Base-by-base conservation (phyloP, 2,113 vertebrate species). In the Thinocorus orbignyianus region DNA sequence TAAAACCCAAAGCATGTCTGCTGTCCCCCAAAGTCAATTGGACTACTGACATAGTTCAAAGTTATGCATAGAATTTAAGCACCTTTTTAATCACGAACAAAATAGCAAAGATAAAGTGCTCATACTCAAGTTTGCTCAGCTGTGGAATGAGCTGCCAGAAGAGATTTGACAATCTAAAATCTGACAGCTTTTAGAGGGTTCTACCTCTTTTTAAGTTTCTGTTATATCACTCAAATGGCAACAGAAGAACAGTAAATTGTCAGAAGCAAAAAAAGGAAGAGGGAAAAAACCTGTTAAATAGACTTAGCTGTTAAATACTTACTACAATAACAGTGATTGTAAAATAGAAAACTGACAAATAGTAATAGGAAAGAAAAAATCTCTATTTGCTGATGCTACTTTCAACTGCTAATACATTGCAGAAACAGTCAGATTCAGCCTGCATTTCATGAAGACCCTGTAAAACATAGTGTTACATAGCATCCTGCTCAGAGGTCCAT, bases 81-180 rank as follows among this genome's bases (percentile, higher is more conserved):
- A 95, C 24, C 42, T 81, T 83, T 93, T 94, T 88, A 93, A 92
- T 74, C 7, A 0, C 60, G 42, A 92, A 81, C 42, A 90, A 90
- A 97, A 90, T 76, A 92, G 57, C 52, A 66, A 88, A 88, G 80
- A 96, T 83, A 74, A 94, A 90, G 35, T 86, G 76, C 74, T 93
- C 81, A 41, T 71, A 57, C 42, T 69, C 87, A 86, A 25, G 65
- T 70, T 94, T 95, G 24, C 33, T 95, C 82, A 88, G 30, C 76
- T 94, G 88, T 91, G 88, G 88, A 95, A 95, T 88, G 37, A 96
- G 51, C 76, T 94, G 65, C 46, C 41, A 51, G 68, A 86, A 92
- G 37, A 94, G 54, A 93, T 93, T 51, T 9, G 20, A 86, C 77
- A 92, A 58, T 94, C 60, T 86, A 79, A 86, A 92, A 96, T 86